These are phyloP conservation scores for Acipenser ruthenus DNA, from an alignment of 2,797 vertebrate species.

Conservation along the genomic window DNA sequence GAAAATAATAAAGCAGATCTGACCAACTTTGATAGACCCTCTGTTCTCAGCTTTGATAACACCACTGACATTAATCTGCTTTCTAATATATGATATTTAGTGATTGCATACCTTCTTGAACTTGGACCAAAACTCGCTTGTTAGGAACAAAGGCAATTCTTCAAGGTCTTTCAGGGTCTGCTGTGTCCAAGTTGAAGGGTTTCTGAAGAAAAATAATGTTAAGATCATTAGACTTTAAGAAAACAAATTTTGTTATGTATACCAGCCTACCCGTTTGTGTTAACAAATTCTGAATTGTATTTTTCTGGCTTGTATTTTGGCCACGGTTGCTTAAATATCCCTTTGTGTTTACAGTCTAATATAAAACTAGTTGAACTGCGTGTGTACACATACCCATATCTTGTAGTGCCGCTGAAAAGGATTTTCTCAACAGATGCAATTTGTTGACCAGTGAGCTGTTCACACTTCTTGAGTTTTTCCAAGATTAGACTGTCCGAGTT, in stretches of 20 bases:
- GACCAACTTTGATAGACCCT: no score
- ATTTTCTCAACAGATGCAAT: constrained; percentile 28
- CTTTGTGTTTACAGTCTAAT: no score
- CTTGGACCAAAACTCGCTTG: constrained; percentile 31
- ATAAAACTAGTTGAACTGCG: no score
- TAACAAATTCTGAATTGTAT: no score
- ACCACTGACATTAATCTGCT: background rate
- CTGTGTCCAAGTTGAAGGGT: constrained; percentile 32
- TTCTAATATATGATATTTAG: background rate
- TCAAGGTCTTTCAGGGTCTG: constrained; percentile 36
- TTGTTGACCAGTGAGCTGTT: constrained; percentile 25
- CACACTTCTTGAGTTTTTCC: constrained; percentile 24
- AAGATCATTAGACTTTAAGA: background rate
- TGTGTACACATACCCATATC: constrained; percentile 38
- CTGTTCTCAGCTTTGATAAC: no score
- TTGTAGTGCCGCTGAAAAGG: constrained; percentile 35
- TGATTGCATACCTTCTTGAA: constrained; percentile 29
- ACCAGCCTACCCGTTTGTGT: background rate
- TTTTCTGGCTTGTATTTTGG: no score
- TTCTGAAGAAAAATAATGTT: constrained; percentile 28
- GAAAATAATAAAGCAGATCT: no score
- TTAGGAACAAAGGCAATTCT: constrained; percentile 43
- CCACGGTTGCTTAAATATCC: no score
- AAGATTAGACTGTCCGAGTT: constrained; percentile 22
- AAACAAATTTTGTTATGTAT: background rate